Base-by-base conservation (phyloP, 2,888 invertebrate genomes). In the Cantharis nigra region DNA sequence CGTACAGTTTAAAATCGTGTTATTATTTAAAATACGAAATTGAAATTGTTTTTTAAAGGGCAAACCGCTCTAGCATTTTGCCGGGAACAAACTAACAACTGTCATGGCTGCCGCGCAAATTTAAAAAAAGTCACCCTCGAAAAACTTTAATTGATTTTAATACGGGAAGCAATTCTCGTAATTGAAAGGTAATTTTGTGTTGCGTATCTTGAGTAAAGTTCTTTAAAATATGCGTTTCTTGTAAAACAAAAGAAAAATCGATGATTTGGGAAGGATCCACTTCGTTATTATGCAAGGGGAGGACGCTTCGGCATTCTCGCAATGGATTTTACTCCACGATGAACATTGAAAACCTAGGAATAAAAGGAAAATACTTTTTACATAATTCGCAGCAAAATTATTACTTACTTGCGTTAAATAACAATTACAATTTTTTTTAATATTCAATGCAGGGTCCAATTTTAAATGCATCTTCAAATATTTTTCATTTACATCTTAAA, bases 101-200 rank as follows among this genome's bases (percentile, higher is more conserved):
- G 85, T 86, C 86, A 86, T 86, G 86, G 86, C 86, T 83, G 83
- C 84, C 84, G 80, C 82, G 81, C 80, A 81, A 83, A 84, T 85
- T 85, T 81, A 81, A 84, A 85, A 84, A 79, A 10, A 16, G 16
- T 26, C 63, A 23, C 26, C 63, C 13, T n/a, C 16, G 18, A 33
- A n/a, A 70, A 70, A 30, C 18, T 70, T 33, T 9, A 33, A 28
- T 13, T 0, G 23, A 30, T 14, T 70, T 14, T 28, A 14, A 70
- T 16, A 14, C 5, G 30, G 30, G 16, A 70, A 16, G 16, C 14
- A 10, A 18, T 33, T 28, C 14, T 28, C 9, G 14, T 1, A 70
- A 30, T 70, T 33, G 28, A 3, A 70, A 70, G 2, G 3, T 23
- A 67, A 23, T 67, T 67, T 67, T 67, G 20, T 23, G 26, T 67